Evolutionary conservation across 2,113 vertebrate species (phyloP).

Genomic region (Okapia johnstoni): DNA sequence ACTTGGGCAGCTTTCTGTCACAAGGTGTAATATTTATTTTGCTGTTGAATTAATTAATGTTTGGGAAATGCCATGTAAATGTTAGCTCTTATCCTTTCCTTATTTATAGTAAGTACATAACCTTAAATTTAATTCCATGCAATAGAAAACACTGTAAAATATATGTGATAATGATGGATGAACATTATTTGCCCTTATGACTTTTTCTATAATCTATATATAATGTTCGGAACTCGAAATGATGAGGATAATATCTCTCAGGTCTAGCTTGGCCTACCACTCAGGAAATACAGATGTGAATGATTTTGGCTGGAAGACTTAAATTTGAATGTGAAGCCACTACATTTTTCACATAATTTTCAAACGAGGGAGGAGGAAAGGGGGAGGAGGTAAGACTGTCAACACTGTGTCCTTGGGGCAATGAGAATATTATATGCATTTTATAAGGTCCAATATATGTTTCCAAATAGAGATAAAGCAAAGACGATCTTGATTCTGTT

Average conservation of each 20-base stretch:
- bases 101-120: constrained; percentile 58
- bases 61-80: constrained; percentile 59
- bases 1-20: constrained; percentile 51
- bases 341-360: not conserved
- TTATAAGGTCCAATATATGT: not conserved
- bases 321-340: not conserved
- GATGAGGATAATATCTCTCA: constrained; percentile 17
- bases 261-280: not conserved
- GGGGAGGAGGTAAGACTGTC: not conserved
- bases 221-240: constrained; percentile 38
- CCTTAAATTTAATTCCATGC: constrained; percentile 47
- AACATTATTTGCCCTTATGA: not conserved
- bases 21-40: constrained; percentile 61
- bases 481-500: not conserved
- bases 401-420: not conserved
- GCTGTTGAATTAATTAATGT: constrained; percentile 66
- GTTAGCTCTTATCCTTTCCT: constrained; percentile 51
- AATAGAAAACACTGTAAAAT: constrained; percentile 37
- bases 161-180: constrained; percentile 7
- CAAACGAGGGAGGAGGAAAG: not conserved
- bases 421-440: not conserved
- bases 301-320: not conserved
- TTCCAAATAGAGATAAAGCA: not conserved
- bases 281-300: constrained; percentile 38
- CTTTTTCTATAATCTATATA: constrained; percentile 23